Evolutionary conservation across 2,797 vertebrate genomes (phyloP), one percentile per base, ranked within the genome.

Genomic region (Paratrypauchen microcephalus): DNA sequence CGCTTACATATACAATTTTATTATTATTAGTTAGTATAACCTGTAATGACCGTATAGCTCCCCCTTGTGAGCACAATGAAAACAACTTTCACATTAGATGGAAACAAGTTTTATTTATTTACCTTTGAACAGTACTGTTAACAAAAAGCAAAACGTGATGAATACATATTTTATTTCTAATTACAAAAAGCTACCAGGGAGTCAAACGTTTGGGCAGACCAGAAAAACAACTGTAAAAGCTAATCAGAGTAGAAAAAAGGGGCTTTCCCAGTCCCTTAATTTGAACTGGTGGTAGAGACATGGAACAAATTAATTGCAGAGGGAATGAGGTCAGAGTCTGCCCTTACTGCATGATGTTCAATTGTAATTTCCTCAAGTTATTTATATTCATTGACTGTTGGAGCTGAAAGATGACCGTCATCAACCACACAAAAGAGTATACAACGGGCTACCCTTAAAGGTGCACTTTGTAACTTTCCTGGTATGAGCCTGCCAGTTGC

Each of bases 91-190:
- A 73, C 68, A 88, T 67, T 36, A 66, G 19, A 50, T 76, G 73
- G 72, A 78, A 75, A 54, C 6, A 60, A 78, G 12, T 68, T 83
- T 89, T 88, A 13, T 86, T 80, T 70, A 91, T 82, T 88, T 88
- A 92, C 74, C 81, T 87, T 89, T 79, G 79, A 26, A 90, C 83
- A 91, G 75, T 87, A 87, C 81, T 88, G 83, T 92, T 92, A 93
- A 92, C 88, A 93, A 93, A 75, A 70, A 28, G 74, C 63, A 79
- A 77, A 81, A 76, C 0, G 4, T 65, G 69, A 70, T 71, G 72
- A 64, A 84, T 39, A 88, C 83, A 79, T 70, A 87, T 80, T 87
- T 71, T 78, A 86, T 89, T 82, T 85, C 66, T 86, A 84, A 80
- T 89, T 91, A 93, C 87, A 93, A 92, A 89, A 78, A 60, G 75